A percentile compares a stretch with the other conserved stretches of the same genome.
Conservation (phyloP, 2,113 vertebrate genomes). For the Copsychus sechellarum region DNA sequence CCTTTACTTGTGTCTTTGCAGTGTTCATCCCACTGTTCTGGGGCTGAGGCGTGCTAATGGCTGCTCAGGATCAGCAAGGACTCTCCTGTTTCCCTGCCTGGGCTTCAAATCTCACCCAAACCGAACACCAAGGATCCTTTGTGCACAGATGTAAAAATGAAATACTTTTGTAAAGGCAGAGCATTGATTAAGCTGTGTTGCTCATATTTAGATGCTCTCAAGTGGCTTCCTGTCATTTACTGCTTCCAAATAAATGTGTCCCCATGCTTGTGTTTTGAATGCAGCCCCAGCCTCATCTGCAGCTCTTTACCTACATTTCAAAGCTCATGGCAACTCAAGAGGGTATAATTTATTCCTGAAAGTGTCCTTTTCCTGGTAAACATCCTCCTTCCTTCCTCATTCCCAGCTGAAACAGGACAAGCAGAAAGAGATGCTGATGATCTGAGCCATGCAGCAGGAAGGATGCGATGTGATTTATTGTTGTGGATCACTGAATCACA, state of each 20-base stretch:
- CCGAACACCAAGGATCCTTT: neutral
- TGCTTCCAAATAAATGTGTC: neutral
- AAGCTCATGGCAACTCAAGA: neutral
- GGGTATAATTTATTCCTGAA: neutral
- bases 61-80: neutral
- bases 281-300: neutral
- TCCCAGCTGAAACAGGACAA: neutral
- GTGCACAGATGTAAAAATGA: neutral
- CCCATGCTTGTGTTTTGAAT: neutral
- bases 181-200: neutral
- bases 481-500: neutral
- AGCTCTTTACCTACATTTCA: neutral
- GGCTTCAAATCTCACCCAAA: neutral
- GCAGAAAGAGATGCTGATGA: neutral
- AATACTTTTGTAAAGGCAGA: neutral
- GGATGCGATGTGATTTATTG: fast-evolving
- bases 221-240: neutral
- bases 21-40: neutral
- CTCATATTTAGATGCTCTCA: neutral
- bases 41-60: neutral
- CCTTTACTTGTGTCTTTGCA: neutral
- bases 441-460: neutral
- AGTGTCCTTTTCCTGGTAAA: neutral
- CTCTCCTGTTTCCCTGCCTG: neutral
- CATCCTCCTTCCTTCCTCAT: constrained; percentile 6